Conservation (phyloP, 2,113 vertebrate species). For the Elgaria multicarinata region DNA sequence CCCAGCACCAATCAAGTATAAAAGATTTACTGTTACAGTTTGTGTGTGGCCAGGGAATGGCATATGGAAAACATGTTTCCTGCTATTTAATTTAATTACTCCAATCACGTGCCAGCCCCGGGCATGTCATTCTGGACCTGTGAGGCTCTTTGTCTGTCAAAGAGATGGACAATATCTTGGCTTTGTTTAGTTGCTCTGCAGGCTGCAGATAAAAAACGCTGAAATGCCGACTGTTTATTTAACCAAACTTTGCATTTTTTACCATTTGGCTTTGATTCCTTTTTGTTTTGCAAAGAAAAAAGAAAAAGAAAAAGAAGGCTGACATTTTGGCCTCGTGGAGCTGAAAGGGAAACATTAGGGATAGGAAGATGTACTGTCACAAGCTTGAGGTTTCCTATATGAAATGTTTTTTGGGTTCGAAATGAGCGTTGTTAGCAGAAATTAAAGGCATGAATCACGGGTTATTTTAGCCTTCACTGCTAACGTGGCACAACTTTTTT, state of each 20-base stretch:
- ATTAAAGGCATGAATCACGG: conserved; percentile 51
- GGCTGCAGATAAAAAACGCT: conserved; percentile 78
- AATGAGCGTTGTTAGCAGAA: conserved; percentile 69
- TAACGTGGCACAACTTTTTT: conserved; percentile 58
- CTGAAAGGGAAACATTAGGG: conserved; percentile 72
- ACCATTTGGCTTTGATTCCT: conserved; percentile 83
- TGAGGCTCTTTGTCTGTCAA: conserved; percentile 86
- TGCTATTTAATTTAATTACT: conserved; percentile 93
- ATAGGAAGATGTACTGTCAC: conserved; percentile 67
- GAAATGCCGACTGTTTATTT: conserved; percentile 80
- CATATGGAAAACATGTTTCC: conserved; percentile 89
- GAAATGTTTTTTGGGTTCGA: conserved; percentile 68
- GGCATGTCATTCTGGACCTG: conserved; percentile 85
- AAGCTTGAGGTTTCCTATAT: conserved; percentile 61
- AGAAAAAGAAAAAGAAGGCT: conserved; percentile 55
- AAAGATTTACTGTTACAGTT: conserved; percentile 90
- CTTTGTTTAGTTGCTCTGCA: conserved; percentile 81
- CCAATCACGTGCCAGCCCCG: conserved; percentile 85
- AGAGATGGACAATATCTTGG: conserved; percentile 86
- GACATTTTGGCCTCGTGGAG: conserved; percentile 76
- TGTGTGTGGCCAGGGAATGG: conserved; percentile 85
- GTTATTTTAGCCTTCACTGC: conserved; percentile 67
- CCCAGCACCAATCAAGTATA: conserved; percentile 74
- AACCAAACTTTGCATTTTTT: conserved; percentile 79
- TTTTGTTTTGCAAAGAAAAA: conserved; percentile 63